A percentile compares a stretch with the other conserved stretches of the same genome.
Conservation (phyloP, 2,888 invertebrate species). For the Anticlea derivata region DNA sequence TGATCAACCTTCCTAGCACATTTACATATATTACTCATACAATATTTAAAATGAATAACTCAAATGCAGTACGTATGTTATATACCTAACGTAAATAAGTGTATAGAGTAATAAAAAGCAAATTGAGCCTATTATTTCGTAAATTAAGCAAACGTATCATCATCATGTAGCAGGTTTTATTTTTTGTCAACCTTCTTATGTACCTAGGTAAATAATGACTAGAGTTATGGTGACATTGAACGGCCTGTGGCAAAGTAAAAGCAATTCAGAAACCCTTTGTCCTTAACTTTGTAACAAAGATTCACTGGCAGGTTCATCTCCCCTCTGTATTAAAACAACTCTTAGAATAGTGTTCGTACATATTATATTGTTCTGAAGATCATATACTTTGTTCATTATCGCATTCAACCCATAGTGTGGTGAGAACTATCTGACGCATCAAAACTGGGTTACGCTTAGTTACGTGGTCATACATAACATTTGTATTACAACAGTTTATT, state of each 20-base stretch:
- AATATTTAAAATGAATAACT: conserved; percentile 39
- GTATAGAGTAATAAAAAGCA: not conserved
- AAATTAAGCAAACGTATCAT: too few species aligned
- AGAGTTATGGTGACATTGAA: too few species aligned
- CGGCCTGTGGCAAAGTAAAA: too few species aligned
- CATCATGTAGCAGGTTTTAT: too few species aligned
- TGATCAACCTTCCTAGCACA: conserved; percentile 58
- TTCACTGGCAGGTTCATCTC: too few species aligned
- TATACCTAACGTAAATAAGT: conserved; percentile 2
- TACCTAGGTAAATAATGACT: too few species aligned
- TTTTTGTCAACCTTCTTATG: too few species aligned
- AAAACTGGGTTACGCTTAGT: conserved; percentile 47
- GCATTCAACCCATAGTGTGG: conserved; percentile 39
- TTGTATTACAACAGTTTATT: conserved; percentile 36
- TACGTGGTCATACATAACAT: conserved; percentile 44
- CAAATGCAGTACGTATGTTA: conserved; percentile 33
- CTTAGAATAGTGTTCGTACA: too few species aligned
- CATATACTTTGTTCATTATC: not conserved
- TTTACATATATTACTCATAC: conserved; percentile 55
- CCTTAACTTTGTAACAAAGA: too few species aligned
- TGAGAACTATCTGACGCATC: conserved; percentile 43
- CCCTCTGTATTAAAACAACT: too few species aligned
- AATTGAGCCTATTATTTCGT: not conserved
- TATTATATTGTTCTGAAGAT: too few species aligned
- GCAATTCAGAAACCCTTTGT: too few species aligned